A percentile compares a stretch with the other conserved stretches of the same genome.
These are phyloP conservation scores for Lycaon pictus DNA, from an alignment of 2,113 vertebrate species.

Conservation along the genomic window DNA sequence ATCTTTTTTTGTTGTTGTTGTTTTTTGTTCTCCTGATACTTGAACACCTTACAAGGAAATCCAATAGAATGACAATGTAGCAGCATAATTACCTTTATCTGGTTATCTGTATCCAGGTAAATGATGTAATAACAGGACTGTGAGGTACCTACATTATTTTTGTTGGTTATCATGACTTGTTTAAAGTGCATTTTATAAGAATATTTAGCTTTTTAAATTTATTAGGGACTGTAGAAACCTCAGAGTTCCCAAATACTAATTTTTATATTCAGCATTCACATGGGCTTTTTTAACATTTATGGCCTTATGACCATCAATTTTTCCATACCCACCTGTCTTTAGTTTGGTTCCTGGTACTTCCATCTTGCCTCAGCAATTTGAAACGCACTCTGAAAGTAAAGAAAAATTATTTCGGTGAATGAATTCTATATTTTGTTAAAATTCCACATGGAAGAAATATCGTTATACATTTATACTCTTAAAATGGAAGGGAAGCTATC, in stretches of 20 bases:
- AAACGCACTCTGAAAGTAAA: background rate
- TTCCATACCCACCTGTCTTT: background rate
- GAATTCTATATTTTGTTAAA: slow-evolving; percentile 27
- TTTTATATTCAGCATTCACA: background rate
- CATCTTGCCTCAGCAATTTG: background rate
- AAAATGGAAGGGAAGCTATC: background rate
- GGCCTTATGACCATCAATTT: slow-evolving; percentile 54
- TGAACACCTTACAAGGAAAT: slow-evolving; percentile 34
- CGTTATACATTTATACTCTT: background rate
- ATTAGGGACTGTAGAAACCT: background rate
- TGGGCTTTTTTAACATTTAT: background rate
- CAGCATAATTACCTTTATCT: background rate
- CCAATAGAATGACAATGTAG: background rate
- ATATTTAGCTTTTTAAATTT: slow-evolving; percentile 29
- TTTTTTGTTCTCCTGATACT: background rate
- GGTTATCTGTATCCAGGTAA: slow-evolving; percentile 9
- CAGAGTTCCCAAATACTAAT: background rate
- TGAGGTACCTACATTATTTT: background rate
- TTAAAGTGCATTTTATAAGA: slow-evolving; percentile 40
- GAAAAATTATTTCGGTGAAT: background rate
- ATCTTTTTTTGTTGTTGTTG: background rate
- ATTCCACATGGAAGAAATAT: slow-evolving; percentile 41
- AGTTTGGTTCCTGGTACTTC: background rate
- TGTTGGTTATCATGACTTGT: background rate
- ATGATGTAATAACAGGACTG: background rate